These are phyloP conservation scores for Catamblyrhynchus diadema DNA, from an alignment of 2,797 vertebrate species.

Conservation along the genomic window DNA sequence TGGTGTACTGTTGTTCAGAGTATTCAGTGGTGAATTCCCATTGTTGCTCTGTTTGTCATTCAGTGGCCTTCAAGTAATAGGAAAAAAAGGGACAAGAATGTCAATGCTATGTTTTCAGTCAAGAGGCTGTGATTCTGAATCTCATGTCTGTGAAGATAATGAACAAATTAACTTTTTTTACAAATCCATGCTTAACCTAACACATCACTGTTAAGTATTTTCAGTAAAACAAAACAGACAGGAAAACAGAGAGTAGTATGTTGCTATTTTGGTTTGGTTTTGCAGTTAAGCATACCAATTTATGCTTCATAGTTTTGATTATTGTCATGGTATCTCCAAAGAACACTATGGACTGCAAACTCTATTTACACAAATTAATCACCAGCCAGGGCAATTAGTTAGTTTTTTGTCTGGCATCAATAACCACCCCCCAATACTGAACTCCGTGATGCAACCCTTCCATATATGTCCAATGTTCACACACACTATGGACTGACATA, in stretches of 20 bases:
- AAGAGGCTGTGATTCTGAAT: not conserved
- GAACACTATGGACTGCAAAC: not conserved
- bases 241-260: not conserved
- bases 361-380: not conserved
- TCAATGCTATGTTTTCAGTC: not conserved
- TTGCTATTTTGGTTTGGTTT: not conserved
- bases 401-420: not conserved
- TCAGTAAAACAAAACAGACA: not conserved
- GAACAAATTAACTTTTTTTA: not conserved
- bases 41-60: slow-evolving; percentile 83
- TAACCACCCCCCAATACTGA: not conserved
- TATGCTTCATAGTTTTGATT: not conserved
- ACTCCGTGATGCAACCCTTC: not conserved
- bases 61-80: slow-evolving; percentile 74
- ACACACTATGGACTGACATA: not conserved
- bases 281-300: not conserved
- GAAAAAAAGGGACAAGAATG: slow-evolving; percentile 14
- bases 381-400: not conserved
- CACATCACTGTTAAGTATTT: not conserved
- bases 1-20: slow-evolving; percentile 69
- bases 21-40: slow-evolving; percentile 67
- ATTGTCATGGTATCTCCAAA: not conserved
- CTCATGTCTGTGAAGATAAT: not conserved
- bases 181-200: not conserved
- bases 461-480: not conserved